These are phyloP conservation scores for Apoda limacodes DNA, from an alignment of 2,888 invertebrate species.

Conservation along the genomic window DNA sequence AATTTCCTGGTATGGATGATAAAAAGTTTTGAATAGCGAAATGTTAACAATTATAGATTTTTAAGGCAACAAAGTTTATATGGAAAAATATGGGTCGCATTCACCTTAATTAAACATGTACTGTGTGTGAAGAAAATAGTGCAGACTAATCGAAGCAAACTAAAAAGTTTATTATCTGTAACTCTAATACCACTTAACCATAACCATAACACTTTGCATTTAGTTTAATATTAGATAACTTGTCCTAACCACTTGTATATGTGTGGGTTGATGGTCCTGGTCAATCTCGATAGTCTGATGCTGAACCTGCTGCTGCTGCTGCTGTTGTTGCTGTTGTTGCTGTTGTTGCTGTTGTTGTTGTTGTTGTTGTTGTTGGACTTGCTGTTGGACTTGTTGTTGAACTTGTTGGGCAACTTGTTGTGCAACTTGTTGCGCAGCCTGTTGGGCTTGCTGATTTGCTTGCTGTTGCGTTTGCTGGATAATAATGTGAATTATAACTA, in stretches of 20 bases:
- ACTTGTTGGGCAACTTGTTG: conserved; percentile 39
- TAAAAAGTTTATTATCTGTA: too few species aligned
- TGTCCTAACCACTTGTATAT: conserved; percentile 57
- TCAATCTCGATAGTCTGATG: conserved; percentile 46
- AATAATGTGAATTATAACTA: too few species aligned
- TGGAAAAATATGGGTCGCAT: too few species aligned
- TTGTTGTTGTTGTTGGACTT: conserved; percentile 31
- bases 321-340: conserved; percentile 39
- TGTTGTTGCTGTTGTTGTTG: conserved; percentile 39
- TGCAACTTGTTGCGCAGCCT: conserved; percentile 47
- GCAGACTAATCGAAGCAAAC: too few species aligned
- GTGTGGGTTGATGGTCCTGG: conserved; percentile 59
- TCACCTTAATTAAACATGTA: too few species aligned
- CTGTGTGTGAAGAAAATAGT: too few species aligned
- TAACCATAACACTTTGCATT: background rate
- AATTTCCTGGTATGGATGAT: too few species aligned
- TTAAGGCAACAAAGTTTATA: too few species aligned
- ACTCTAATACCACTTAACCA: too few species aligned
- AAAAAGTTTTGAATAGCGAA: too few species aligned
- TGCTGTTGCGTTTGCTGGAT: conserved; percentile 34
- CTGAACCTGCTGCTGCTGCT: conserved; percentile 47
- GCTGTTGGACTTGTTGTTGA: conserved; percentile 39
- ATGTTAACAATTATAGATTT: too few species aligned
- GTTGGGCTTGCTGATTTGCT: conserved; percentile 30
- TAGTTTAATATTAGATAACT: background rate